These are phyloP conservation scores for Papilio demoleus DNA, from an alignment of 2,888 invertebrate genomes.

Conservation along the genomic window DNA sequence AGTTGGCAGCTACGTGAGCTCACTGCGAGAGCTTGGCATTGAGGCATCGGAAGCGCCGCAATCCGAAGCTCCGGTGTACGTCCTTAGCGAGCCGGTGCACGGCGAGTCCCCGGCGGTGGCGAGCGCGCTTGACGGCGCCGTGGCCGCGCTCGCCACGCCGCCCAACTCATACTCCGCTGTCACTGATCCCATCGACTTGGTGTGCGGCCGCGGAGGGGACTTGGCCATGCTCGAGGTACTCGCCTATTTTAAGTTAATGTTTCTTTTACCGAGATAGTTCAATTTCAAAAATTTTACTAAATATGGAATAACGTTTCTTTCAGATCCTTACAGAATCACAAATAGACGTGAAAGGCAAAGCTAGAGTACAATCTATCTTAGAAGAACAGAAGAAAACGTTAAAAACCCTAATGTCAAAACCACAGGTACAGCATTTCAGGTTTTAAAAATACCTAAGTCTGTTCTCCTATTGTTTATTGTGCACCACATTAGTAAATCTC, in stretches of 20 bases:
- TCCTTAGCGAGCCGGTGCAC: constrained; percentile 81
- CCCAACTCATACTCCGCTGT: constrained; percentile 92
- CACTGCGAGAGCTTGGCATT: constrained; percentile 87
- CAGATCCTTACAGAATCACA: constrained; percentile 87
- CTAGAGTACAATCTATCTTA: constrained; percentile 86
- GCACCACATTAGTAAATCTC: background rate
- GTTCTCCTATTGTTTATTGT: too few relatives aligned
- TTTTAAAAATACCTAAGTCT: background rate
- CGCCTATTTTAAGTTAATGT: too few relatives aligned
- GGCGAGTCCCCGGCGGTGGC: constrained; percentile 75
- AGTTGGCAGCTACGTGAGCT: constrained; percentile 86
- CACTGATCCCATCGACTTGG: constrained; percentile 90
- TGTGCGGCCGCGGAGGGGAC: constrained; percentile 91
- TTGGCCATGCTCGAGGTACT: constrained; percentile 88
- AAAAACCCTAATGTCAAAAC: constrained; percentile 89
- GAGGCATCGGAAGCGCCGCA: constrained; percentile 70
- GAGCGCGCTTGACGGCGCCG: constrained; percentile 74
- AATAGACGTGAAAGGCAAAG: constrained; percentile 84
- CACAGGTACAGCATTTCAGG: constrained; percentile 79
- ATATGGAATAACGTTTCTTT: constrained; percentile 8
- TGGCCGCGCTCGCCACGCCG: constrained; percentile 86
- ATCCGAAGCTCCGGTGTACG: constrained; percentile 68
- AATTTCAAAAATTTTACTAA: too few relatives aligned
- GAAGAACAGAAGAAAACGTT: constrained; percentile 90
- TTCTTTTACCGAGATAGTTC: too few relatives aligned